Evolutionary conservation across 2,888 invertebrate species (phyloP).

Genomic region (Ectemnius continuus): DNA sequence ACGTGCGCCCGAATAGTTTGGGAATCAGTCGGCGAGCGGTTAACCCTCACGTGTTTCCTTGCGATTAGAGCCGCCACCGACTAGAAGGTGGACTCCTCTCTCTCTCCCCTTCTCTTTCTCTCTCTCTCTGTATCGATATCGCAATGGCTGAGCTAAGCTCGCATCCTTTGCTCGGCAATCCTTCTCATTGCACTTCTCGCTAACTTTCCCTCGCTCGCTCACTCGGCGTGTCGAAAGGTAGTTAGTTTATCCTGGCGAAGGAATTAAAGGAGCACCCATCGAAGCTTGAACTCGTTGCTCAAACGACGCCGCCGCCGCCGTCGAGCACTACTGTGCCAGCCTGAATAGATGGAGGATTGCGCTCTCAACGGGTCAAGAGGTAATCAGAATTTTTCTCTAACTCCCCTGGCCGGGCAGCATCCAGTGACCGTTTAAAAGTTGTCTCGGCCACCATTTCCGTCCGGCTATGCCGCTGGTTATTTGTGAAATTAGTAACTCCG

Average conservation of each 20-base stretch:
- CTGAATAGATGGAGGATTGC: constrained; percentile 1
- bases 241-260: constrained; percentile 2
- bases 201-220: not conserved
- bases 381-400: constrained; percentile 35
- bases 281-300: not conserved
- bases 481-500: constrained; percentile 48
- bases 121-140: not conserved
- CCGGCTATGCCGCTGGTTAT: constrained; percentile 34
- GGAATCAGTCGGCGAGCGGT: constrained; percentile 28
- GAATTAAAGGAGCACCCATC: constrained; percentile 9
- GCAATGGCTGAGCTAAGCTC: not conserved
- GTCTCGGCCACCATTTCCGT: not conserved
- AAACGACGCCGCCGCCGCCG: too few species aligned
- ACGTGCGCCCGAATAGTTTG: constrained; percentile 39
- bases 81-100: not conserved
- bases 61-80: not conserved
- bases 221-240: not conserved
- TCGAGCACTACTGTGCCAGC: not conserved
- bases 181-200: too few species aligned
- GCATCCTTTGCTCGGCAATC: not conserved
- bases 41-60: constrained; percentile 20
- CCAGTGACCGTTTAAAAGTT: constrained; percentile 37
- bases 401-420: not conserved
- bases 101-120: too few species aligned
- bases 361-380: constrained; percentile 24